Percentiles rank a stretch among this genome's conserved stretches.
These are phyloP conservation scores for Panagrolaimus sp. DNA, from an alignment of 1,140 invertebrate species.

Conservation along the genomic window DNA sequence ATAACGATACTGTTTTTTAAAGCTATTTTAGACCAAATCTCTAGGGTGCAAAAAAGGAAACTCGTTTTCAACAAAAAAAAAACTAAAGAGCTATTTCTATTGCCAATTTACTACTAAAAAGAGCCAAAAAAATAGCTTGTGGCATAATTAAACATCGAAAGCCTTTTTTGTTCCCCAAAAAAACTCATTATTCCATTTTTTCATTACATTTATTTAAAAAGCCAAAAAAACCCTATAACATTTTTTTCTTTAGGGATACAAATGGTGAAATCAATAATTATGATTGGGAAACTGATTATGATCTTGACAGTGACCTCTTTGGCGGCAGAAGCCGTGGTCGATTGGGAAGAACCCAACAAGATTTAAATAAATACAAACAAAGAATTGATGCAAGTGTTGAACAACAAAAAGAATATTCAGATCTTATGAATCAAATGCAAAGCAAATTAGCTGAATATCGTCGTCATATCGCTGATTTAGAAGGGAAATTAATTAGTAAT, in stretches of 20 bases:
- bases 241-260: constrained; percentile 46
- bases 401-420: constrained; percentile 56
- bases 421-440: constrained; percentile 55
- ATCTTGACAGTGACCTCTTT: constrained; percentile 45
- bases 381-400: constrained; percentile 58
- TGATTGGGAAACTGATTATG: constrained; percentile 38
- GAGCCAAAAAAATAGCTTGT: no score
- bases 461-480: constrained; percentile 55
- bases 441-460: constrained; percentile 57
- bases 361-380: constrained; percentile 55
- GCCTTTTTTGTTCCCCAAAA: no score
- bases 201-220: no score
- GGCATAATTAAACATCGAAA: no score
- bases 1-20: no score
- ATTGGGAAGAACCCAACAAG: constrained; percentile 57
- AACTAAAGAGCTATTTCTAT: no score
- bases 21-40: no score
- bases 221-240: no score
- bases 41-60: no score
- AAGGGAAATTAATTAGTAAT: constrained; percentile 41
- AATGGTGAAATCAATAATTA: constrained; percentile 51
- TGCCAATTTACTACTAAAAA: no score
- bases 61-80: no score
- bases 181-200: no score
- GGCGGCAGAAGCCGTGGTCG: constrained; percentile 42